These are phyloP conservation scores for Scytalopus superciliaris DNA, from an alignment of 2,113 vertebrate genomes.

Conservation along the genomic window DNA sequence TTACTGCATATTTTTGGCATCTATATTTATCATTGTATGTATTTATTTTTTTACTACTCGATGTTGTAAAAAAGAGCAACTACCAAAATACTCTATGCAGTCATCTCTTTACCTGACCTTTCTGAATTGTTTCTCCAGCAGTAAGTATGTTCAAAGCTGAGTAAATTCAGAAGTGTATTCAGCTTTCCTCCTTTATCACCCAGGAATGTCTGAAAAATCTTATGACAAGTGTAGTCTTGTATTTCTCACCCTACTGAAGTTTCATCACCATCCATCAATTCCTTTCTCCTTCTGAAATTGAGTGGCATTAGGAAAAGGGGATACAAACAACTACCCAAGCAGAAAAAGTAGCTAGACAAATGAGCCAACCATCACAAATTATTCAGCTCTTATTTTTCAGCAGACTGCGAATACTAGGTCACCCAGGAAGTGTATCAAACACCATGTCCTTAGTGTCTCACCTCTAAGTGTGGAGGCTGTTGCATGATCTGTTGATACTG, in stretches of 20 bases:
- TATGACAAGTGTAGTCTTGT: neutral
- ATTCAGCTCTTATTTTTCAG: neutral
- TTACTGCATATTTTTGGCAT: neutral
- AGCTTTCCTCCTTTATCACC: neutral
- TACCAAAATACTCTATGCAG: neutral
- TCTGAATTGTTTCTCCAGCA: neutral
- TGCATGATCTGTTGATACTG: constrained; percentile 92
- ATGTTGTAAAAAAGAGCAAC: neutral
- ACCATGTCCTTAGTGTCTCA: constrained; percentile 46
- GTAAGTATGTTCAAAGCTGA: neutral
- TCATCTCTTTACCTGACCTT: neutral
- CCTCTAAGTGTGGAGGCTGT: constrained; percentile 89
- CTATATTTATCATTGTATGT: neutral
- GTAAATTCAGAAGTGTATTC: neutral
- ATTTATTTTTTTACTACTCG: neutral
- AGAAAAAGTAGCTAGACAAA: neutral
- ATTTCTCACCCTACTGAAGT: neutral
- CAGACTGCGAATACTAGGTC: neutral
- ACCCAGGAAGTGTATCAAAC: neutral
- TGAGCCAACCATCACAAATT: neutral
- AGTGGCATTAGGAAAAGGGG: neutral
- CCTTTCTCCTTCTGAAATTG: neutral
- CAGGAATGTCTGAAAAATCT: neutral
- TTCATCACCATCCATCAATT: neutral
- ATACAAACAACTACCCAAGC: neutral